Base-by-base conservation (phyloP, 2,113 vertebrate genomes). In the Peromyscus californicus region DNA sequence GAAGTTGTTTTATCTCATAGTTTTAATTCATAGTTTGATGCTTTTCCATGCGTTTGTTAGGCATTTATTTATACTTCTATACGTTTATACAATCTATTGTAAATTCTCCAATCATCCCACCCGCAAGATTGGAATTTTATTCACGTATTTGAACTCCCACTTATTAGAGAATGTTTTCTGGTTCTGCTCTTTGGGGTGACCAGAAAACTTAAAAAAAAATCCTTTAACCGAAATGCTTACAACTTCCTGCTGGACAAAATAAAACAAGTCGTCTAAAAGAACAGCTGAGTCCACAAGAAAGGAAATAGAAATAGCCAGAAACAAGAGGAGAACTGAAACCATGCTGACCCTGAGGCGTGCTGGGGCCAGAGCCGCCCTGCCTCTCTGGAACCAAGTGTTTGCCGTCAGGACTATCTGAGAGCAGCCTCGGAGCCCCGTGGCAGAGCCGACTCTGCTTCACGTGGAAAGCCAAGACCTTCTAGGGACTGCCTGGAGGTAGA, bases 261-360 rank as follows among this genome's bases (percentile, higher is more conserved):
- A 89, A 90, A 97, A 84, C 89, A 91, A 96, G 90, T 39, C 63
- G 31, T 91, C 83, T 80, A 84, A 95, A 95, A 86, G 94, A 98
- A 97, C 57, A 96, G 97, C 98, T 98, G 98, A 98, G 59, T 97
- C 94, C 72, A 90, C 97, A 98, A 79, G 96, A 97, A 98, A 94
- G 93, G 29, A 94, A 94, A 91, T 79, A 26, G 95, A 95, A 97
- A 96, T 92, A 90, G 48, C 21, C 65, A 89, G 83, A 96, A 92
- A 93, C 94, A 72, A 90, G 94, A 95, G 96, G 96, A 97, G 97
- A 98, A 98, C 91, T 97, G 97, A 98, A 98, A 98, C 94, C 26
- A 78, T 69, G 59, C 91, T 87, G 85, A 74, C 22, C 89, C 74
- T 88, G 93, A 69, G 91, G 74, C 91, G 93, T 95, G 86, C 69